Conservation (phyloP, 1,140 invertebrate species). For the Caenorhabditis remanei region DNA sequence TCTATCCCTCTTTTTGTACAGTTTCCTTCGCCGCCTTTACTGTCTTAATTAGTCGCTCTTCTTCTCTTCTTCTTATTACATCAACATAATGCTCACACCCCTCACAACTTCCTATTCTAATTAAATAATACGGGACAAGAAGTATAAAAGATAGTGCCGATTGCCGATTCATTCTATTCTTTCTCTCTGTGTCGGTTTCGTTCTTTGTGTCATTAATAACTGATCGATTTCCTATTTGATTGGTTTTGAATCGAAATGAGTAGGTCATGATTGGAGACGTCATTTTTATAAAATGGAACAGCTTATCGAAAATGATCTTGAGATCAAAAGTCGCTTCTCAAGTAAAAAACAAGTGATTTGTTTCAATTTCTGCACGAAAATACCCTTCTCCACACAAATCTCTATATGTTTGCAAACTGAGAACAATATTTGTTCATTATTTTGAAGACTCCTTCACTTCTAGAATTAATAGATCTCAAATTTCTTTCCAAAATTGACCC, state of each 20-base stretch:
- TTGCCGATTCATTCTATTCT: constrained; percentile 7
- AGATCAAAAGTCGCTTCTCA: too few relatives aligned
- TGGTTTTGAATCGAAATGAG: not conserved
- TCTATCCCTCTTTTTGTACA: not conserved
- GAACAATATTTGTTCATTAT: too few relatives aligned
- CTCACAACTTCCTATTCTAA: constrained; percentile 42
- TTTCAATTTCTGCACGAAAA: too few relatives aligned
- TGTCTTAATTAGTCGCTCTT: constrained; percentile 30
- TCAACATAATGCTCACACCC: constrained; percentile 18
- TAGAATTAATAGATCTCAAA: constrained; percentile 31
- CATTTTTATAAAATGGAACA: too few relatives aligned
- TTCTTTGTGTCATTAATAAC: constrained; percentile 17
- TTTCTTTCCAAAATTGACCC: not conserved
- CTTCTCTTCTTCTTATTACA: constrained; percentile 11
- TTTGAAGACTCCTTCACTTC: too few relatives aligned
- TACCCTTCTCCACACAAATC: too few relatives aligned
- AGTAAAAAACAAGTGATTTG: too few relatives aligned
- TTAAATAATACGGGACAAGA: constrained; percentile 3
- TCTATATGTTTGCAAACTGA: too few relatives aligned
- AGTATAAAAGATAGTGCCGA: constrained; percentile 24
- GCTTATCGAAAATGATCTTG: too few relatives aligned
- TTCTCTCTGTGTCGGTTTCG: not conserved
- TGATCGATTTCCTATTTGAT: not conserved
- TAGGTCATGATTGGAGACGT: too few relatives aligned
- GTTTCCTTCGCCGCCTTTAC: not conserved